A percentile compares a stretch with the other conserved stretches of the same genome.
phyloP scores from a whole-genome alignment of 2,888 invertebrate species.

The Meteorus colon region DNA sequence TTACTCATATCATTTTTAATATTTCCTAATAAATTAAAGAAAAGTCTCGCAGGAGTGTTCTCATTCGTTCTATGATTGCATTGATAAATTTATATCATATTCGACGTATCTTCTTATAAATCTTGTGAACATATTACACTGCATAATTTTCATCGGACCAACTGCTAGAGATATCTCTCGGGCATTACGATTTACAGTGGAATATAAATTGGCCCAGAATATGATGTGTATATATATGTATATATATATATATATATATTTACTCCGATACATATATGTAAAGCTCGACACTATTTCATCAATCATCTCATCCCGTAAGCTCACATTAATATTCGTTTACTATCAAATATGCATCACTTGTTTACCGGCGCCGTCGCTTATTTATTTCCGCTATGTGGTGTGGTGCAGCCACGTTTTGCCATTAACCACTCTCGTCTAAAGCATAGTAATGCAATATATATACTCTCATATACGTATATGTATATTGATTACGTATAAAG shows the following conservation, averaged over 20 bases:
- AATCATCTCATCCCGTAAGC: slow-evolving; percentile 61
- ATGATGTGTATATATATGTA: background rate
- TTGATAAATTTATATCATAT: too few species aligned
- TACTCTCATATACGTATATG: background rate
- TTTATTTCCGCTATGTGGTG: slow-evolving; percentile 47
- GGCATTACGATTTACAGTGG: slow-evolving; percentile 45
- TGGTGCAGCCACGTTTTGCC: background rate
- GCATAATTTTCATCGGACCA: background rate
- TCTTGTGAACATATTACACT: background rate
- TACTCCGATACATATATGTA: background rate
- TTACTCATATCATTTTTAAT: too few species aligned
- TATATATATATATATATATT: background rate
- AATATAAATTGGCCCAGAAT: slow-evolving; percentile 54
- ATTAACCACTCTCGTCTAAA: background rate
- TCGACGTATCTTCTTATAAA: too few species aligned
- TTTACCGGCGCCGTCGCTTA: slow-evolving; percentile 54
- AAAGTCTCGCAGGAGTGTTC: too few species aligned
- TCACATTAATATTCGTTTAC: slow-evolving; percentile 66
- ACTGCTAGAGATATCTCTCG: slow-evolving; percentile 7
- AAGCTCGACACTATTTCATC: slow-evolving; percentile 57
- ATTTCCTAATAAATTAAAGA: too few species aligned
- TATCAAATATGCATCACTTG: slow-evolving; percentile 67
- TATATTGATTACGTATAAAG: background rate
- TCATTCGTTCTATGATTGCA: too few species aligned
- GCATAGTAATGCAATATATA: slow-evolving; percentile 11